Evolutionary conservation across 2,113 vertebrate genomes (phyloP).

Genomic region (Solenodon paradoxus): DNA sequence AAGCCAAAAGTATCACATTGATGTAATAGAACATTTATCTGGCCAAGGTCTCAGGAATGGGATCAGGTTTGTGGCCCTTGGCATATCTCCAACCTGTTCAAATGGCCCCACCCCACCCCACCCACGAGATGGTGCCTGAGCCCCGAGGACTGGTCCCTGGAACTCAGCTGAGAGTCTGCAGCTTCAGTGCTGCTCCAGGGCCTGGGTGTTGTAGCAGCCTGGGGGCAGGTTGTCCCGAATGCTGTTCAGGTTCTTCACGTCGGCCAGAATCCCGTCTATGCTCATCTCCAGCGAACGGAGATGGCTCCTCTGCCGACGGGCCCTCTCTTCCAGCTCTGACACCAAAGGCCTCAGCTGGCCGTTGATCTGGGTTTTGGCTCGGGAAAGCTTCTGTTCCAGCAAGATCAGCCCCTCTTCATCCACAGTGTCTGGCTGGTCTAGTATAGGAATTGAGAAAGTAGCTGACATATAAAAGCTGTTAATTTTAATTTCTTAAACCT

Average conservation of each 20-base stretch:
- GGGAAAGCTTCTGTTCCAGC: slow-evolving; percentile 78
- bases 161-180: neutral
- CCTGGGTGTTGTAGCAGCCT: slow-evolving; percentile 89
- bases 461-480: neutral
- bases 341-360: slow-evolving; percentile 82
- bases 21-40: neutral
- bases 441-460: slow-evolving; percentile 14
- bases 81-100: neutral
- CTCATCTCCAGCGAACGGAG: slow-evolving; percentile 81
- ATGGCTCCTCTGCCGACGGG: slow-evolving; percentile 74
- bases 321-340: slow-evolving; percentile 81
- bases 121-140: neutral
- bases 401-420: slow-evolving; percentile 81
- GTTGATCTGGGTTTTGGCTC: slow-evolving; percentile 78
- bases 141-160: neutral
- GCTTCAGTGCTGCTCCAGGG: slow-evolving; percentile 88
- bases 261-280: slow-evolving; percentile 86
- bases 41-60: neutral
- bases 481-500: neutral
- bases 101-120: neutral
- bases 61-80: slow-evolving; percentile 5
- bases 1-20: neutral
- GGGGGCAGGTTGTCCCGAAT: slow-evolving; percentile 86
- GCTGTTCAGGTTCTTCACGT: slow-evolving; percentile 92
- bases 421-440: slow-evolving; percentile 82